A percentile compares a stretch with the other conserved stretches of the same genome.
Conservation (phyloP, 2,888 invertebrate species). For the Labia minor region DNA sequence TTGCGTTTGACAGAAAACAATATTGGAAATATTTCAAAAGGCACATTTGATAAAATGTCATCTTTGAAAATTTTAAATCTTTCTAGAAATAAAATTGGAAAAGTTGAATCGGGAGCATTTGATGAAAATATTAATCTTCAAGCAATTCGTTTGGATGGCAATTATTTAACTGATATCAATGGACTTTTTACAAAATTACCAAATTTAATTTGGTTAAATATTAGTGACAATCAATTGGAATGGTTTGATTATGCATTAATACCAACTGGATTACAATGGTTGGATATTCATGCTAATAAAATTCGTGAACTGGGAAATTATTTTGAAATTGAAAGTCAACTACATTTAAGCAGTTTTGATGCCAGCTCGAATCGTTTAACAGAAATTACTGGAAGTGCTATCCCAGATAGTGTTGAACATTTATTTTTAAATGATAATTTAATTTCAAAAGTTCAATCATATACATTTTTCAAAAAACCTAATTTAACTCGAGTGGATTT, state of each 20-base stretch:
- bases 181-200: slow-evolving; percentile 70
- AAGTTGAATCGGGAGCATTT: slow-evolving; percentile 66
- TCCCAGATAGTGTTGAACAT: slow-evolving; percentile 72
- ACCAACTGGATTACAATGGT: slow-evolving; percentile 71
- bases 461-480: slow-evolving; percentile 76
- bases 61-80: slow-evolving; percentile 72
- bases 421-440: slow-evolving; percentile 68
- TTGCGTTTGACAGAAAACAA: slow-evolving; percentile 75
- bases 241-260: slow-evolving; percentile 78
- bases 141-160: slow-evolving; percentile 70
- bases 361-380: slow-evolving; percentile 70
- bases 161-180: slow-evolving; percentile 65
- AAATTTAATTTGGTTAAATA: slow-evolving; percentile 73
- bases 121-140: slow-evolving; percentile 66
- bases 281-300: slow-evolving; percentile 75
- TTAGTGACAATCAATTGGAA: slow-evolving; percentile 72
- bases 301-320: slow-evolving; percentile 75
- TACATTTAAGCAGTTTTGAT: slow-evolving; percentile 68
- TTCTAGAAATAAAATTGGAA: slow-evolving; percentile 70
- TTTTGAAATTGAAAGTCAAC: slow-evolving; percentile 68
- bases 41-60: slow-evolving; percentile 65
- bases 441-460: slow-evolving; percentile 72
- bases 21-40: slow-evolving; percentile 66
- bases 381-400: slow-evolving; percentile 70
- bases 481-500: slow-evolving; percentile 72